A percentile compares a stretch with the other conserved stretches of the same genome.
These are phyloP conservation scores for Phrynocephalus guinanensis DNA, from an alignment of 2,797 vertebrate species.

Conservation along the genomic window DNA sequence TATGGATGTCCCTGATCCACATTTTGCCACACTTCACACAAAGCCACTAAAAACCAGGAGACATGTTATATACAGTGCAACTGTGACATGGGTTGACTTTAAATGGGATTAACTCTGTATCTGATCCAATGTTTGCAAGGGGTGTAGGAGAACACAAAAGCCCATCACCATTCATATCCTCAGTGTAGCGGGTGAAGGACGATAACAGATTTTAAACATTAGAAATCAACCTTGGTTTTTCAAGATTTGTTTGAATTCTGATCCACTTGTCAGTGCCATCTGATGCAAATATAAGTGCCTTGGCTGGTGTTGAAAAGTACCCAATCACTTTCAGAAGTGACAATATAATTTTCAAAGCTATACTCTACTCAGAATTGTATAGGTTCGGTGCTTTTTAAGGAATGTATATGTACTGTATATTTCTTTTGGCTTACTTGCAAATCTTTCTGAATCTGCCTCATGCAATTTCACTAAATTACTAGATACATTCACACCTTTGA, in stretches of 20 bases:
- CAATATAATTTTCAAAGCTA: no score
- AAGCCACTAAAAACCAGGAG: no score
- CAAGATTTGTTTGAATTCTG: neutral
- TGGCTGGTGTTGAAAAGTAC: neutral
- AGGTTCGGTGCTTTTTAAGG: neutral
- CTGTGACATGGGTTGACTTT: neutral
- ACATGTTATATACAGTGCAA: no score
- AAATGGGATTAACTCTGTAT: neutral
- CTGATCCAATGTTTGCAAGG: neutral
- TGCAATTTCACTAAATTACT: neutral
- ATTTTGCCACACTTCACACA: no score
- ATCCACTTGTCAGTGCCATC: neutral
- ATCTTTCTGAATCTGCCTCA: neutral
- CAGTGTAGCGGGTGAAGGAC: neutral
- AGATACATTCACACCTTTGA: no score
- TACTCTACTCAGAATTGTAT: neutral
- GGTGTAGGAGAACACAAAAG: neutral
- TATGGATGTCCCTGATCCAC: no score
- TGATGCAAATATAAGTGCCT: neutral
- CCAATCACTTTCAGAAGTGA: neutral
- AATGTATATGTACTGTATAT: neutral
- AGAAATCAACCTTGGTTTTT: neutral
- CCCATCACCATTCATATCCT: neutral
- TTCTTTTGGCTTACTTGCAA: neutral
- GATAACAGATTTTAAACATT: neutral